phyloP scores from a whole-genome alignment of 2,888 invertebrate genomes.

The Saturnia japonica region DNA sequence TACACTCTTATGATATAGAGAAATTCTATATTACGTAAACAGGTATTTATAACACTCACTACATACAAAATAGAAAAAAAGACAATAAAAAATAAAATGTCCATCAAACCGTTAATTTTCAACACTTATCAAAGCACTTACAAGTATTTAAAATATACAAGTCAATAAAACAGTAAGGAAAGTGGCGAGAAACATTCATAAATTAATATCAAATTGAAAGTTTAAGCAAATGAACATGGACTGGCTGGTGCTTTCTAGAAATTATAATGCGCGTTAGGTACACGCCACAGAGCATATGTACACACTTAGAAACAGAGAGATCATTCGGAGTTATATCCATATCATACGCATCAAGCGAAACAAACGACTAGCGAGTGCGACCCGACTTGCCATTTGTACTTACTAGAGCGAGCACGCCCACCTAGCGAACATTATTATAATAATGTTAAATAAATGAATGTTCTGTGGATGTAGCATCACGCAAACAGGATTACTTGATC shows the following conservation, averaged over 20 bases:
- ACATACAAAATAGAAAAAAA: neutral
- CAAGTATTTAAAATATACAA: slow-evolving; percentile 28
- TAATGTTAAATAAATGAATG: slow-evolving; percentile 13
- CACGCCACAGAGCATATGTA: slow-evolving; percentile 15
- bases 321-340: slow-evolving; percentile 36
- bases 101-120: slow-evolving; percentile 11
- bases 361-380: slow-evolving; percentile 47
- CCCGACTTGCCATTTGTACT: slow-evolving; percentile 57
- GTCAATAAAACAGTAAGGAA: slow-evolving; percentile 33
- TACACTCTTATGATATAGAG: slow-evolving; percentile 2
- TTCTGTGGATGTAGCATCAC: slow-evolving; percentile 40
- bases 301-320: slow-evolving; percentile 47
- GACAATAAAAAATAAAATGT: slow-evolving; percentile 7
- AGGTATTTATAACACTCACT: neutral
- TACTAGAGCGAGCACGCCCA: slow-evolving; percentile 65
- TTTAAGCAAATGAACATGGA: slow-evolving; percentile 70
- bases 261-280: slow-evolving; percentile 55
- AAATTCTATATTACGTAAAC: slow-evolving; percentile 10
- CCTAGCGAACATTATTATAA: slow-evolving; percentile 31
- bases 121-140: slow-evolving; percentile 11
- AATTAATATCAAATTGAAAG: slow-evolving; percentile 75
- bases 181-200: slow-evolving; percentile 64
- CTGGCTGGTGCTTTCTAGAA: slow-evolving; percentile 72
- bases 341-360: slow-evolving; percentile 41
- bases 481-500: no score